phyloP scores from a whole-genome alignment of 1,140 invertebrate genomes.

The Acromyrmex heyeri region DNA sequence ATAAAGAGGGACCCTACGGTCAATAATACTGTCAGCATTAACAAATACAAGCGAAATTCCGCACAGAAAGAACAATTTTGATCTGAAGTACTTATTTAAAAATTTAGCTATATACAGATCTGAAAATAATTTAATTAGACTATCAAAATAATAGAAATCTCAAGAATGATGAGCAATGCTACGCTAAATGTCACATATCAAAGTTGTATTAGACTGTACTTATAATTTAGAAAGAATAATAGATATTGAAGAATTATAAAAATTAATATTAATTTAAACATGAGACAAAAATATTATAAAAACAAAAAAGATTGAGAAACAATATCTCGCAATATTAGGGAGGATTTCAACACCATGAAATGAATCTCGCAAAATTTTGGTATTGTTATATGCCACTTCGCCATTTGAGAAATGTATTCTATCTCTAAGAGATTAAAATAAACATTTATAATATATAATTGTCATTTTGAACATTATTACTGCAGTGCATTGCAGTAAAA shows the following conservation, averaged over 20 bases:
- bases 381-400: background rate
- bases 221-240: background rate
- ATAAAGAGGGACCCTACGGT: background rate
- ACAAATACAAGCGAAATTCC: too few relatives aligned
- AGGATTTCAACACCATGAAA: slow-evolving; percentile 22
- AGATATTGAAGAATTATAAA: background rate
- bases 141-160: too few relatives aligned
- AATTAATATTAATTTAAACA: background rate
- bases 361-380: background rate
- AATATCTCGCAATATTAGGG: background rate
- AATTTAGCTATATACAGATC: too few relatives aligned
- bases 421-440: background rate
- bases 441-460: slow-evolving; percentile 2
- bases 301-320: background rate
- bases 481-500: background rate
- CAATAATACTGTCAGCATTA: too few relatives aligned
- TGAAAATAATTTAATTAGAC: too few relatives aligned
- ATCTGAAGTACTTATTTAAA: too few relatives aligned
- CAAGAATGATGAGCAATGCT: too few relatives aligned
- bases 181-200: too few relatives aligned
- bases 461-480: background rate
- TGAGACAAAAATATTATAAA: background rate
- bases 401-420: background rate
- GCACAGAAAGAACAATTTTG: too few relatives aligned
- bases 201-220: background rate